phyloP scores from a whole-genome alignment of 2,113 vertebrate genomes.

The Dromaius novaehollandiae region DNA sequence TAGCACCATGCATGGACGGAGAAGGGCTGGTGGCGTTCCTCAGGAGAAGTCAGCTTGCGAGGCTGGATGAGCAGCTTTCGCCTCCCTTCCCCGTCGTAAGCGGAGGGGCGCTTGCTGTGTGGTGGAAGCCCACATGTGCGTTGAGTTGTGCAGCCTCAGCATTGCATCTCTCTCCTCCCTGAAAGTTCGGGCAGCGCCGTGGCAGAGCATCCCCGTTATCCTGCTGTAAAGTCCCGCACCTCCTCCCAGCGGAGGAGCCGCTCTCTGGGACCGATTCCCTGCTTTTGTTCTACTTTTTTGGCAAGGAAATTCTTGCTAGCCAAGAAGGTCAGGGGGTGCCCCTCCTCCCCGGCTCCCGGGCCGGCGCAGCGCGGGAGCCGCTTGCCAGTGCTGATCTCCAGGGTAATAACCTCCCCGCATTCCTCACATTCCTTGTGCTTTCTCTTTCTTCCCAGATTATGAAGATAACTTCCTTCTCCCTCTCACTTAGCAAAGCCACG shows the following conservation, averaged over 20 bases:
- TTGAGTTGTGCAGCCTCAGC: neutral
- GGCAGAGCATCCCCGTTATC: neutral
- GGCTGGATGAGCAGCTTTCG: fast-evolving
- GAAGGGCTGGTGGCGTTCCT: neutral
- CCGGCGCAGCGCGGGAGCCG: neutral
- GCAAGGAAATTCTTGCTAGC: conserved; percentile 25
- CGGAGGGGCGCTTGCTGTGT: neutral
- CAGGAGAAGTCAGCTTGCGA: neutral
- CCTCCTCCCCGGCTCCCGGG: neutral
- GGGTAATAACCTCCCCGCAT: conserved; percentile 61
- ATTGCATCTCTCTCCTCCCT: neutral
- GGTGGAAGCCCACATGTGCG: fast-evolving
- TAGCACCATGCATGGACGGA: neutral
- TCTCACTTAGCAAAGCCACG: neutral
- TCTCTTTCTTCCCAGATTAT: conserved; percentile 68
- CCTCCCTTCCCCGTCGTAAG: neutral
- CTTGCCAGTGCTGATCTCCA: conserved; percentile 22
- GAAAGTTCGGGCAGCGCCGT: neutral
- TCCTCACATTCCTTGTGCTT: conserved; percentile 59
- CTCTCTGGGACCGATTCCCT: neutral
- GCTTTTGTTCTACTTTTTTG: neutral
- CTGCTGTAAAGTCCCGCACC: neutral
- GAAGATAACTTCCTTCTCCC: conserved; percentile 64
- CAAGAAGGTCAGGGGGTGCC: conserved; percentile 23
- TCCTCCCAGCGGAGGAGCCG: neutral